A percentile compares a stretch with the other conserved stretches of the same genome.
Evolutionary conservation across 2,797 vertebrate genomes (phyloP).

Genomic region (Synaphobranchus kaupii): DNA sequence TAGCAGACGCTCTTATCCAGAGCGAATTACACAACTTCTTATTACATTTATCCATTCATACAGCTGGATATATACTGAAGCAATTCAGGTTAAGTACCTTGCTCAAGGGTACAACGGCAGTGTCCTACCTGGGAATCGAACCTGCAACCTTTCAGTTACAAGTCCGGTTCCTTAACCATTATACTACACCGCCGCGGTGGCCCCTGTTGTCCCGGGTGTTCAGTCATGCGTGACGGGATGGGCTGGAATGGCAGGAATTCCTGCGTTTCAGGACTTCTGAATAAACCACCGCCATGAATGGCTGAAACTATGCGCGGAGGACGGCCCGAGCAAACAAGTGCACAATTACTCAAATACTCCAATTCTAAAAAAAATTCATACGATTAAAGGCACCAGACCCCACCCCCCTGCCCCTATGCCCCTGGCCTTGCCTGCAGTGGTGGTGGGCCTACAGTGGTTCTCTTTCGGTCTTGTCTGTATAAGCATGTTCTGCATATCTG

Average conservation of each 20-base stretch:
- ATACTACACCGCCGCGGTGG: background rate
- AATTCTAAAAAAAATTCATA: background rate
- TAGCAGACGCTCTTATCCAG: too few species aligned
- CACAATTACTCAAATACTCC: background rate
- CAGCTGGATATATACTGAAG: too few species aligned
- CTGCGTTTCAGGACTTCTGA: conserved; percentile 16
- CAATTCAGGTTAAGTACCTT: too few species aligned
- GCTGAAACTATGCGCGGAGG: background rate
- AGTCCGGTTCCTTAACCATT: too few species aligned
- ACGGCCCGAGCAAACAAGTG: background rate
- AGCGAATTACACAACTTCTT: too few species aligned
- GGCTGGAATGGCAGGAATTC: conserved; percentile 9
- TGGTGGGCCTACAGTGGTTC: background rate
- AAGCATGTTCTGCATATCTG: background rate
- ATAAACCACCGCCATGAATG: conserved; percentile 16
- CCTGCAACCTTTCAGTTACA: too few species aligned
- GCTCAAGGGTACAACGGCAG: too few species aligned
- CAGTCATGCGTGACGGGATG: conserved; percentile 5
- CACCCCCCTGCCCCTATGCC: background rate
- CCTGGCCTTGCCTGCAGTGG: background rate
- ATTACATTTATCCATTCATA: too few species aligned
- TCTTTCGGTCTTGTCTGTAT: background rate
- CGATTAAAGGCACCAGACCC: background rate
- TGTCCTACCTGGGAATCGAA: too few species aligned
- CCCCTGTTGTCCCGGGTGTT: background rate